A percentile compares a stretch with the other conserved stretches of the same genome.
These are phyloP conservation scores for Takifugu rubripes DNA, from an alignment of 2,797 vertebrate species.

Conservation along the genomic window DNA sequence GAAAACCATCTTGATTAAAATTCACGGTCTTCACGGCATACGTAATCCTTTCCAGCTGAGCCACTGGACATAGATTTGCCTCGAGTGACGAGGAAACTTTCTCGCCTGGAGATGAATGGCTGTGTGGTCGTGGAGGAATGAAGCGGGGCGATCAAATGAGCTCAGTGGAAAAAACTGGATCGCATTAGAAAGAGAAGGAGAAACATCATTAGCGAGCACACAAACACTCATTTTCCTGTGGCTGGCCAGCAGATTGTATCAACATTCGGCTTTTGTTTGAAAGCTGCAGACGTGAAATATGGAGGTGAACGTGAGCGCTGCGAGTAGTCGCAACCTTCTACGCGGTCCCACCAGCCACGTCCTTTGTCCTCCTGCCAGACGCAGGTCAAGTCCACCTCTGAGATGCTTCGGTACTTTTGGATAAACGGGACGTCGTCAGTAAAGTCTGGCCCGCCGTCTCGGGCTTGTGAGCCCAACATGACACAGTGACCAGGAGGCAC, in stretches of 20 bases:
- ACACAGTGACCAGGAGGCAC: no score
- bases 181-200: conserved; percentile 60
- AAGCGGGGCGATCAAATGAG: conserved; percentile 37
- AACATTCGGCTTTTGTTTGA: conserved; percentile 73
- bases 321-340: conserved; percentile 29
- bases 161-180: conserved; percentile 51
- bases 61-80: no score
- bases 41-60: no score
- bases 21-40: no score
- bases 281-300: conserved; percentile 73
- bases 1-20: no score
- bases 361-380: conserved; percentile 52
- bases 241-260: conserved; percentile 66
- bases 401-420: not conserved
- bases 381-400: conserved; percentile 50
- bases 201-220: conserved; percentile 68
- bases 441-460: no score
- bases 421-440: no score
- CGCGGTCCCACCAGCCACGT: conserved; percentile 36
- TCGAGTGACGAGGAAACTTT: conserved; percentile 10
- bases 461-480: no score
- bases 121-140: conserved; percentile 42
- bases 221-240: conserved; percentile 75
- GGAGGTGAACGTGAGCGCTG: conserved; percentile 57
- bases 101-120: conserved; percentile 15